A percentile compares a stretch with the other conserved stretches of the same genome.
phyloP scores from a whole-genome alignment of 1,140 invertebrate genomes.

The Calosoma granatense region DNA sequence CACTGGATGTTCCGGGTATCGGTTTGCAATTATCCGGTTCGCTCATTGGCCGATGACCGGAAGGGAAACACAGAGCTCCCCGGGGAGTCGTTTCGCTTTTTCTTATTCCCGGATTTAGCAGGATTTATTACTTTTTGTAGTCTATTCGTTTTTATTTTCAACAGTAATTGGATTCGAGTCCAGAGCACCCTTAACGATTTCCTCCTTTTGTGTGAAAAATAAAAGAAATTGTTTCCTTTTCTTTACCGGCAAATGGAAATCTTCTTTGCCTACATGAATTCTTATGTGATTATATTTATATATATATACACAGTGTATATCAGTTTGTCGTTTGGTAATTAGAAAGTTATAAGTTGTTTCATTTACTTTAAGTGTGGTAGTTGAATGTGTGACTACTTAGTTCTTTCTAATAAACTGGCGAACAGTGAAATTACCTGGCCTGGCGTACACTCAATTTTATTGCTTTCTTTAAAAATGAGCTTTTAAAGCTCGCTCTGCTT shows the following conservation, averaged over 20 bases:
- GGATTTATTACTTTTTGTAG: slow-evolving; percentile 8
- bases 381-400: too few relatives aligned
- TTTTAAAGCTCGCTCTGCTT: background rate
- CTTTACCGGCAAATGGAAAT: background rate
- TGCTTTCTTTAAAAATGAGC: slow-evolving; percentile 3
- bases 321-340: too few relatives aligned
- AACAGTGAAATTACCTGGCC: background rate
- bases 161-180: slow-evolving; percentile 7
- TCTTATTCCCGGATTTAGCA: slow-evolving; percentile 6
- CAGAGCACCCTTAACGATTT: background rate
- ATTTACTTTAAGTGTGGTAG: too few relatives aligned
- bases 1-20: background rate
- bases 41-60: slow-evolving; percentile 4
- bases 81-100: background rate
- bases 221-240: background rate
- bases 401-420: too few relatives aligned
- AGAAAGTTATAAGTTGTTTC: too few relatives aligned
- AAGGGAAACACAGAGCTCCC: background rate
- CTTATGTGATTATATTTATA: too few relatives aligned
- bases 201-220: background rate
- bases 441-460: background rate
- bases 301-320: too few relatives aligned
- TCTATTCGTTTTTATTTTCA: slow-evolving; percentile 8
- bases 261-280: too few relatives aligned
- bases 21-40: slow-evolving; percentile 4